Evolutionary conservation across 2,888 invertebrate species (phyloP), one percentile per base, ranked within the genome.

Genomic region (Nesidiocoris tenuis): DNA sequence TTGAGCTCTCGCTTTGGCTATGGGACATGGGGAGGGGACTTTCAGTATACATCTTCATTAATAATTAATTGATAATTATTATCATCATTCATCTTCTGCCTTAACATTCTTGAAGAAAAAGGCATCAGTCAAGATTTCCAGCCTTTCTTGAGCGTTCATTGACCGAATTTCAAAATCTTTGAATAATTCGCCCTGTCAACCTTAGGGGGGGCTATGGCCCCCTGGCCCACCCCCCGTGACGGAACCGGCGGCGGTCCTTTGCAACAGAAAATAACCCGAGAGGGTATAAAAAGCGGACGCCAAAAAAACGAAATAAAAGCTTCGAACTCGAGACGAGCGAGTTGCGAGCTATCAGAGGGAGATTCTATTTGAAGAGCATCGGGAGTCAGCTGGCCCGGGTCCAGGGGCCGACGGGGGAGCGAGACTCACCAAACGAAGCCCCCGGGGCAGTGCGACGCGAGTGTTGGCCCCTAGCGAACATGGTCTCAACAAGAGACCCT

Each of bases 331-430:
- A 39, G 5, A 7, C 12, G 12, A 39, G 39, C 39, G 12, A 39
- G 39, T 12, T 39, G 12, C 12, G 39, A 7, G 39, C 39, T 39
- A 39, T 39, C 39, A 39, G 39, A 65, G 65, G 39, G 65, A 65
- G 23, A 57, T 67, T 75, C 67, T 75, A 67, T 67, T 61, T 65
- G 75, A 59, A 54, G 61, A 61, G 54, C 56, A 67, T 22, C 16
- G n/a, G n/a, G 39, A 19, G 61, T 55, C 64, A 64, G 39, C 75
- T 77, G 77, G 77, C 77, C 64, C 22, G 17, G 12, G 75, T 77
- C 77, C 77, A 77, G 74, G 39, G 74, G 57, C 65, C 70, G 18
- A n/a, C 16, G 16, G 70, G 70, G 57, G 54, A 24, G 24, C 59
- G 16, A 59, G 70, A 59, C 17, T 22, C 61, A 59, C n/a, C 39